A percentile compares a stretch with the other conserved stretches of the same genome.
These are phyloP conservation scores for Ochropacha duplaris DNA, from an alignment of 2,888 invertebrate genomes.

Conservation along the genomic window DNA sequence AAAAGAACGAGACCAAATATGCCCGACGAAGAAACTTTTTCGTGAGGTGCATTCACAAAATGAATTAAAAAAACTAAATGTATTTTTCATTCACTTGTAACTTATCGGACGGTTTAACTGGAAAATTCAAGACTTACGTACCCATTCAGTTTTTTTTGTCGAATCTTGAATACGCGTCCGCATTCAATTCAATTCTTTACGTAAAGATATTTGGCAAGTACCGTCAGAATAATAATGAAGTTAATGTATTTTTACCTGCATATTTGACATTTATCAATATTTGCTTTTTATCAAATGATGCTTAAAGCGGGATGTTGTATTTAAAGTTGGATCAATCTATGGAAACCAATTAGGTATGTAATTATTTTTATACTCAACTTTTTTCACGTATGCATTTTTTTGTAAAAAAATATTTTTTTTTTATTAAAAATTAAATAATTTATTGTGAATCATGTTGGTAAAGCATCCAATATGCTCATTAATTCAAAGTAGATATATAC, in stretches of 20 bases:
- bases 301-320: too few species aligned
- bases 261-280: background rate
- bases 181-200: constrained; percentile 65
- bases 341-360: too few species aligned
- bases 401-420: too few species aligned
- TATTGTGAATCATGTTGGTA: too few species aligned
- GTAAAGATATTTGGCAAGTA: constrained; percentile 34
- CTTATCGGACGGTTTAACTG: constrained; percentile 27
- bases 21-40: constrained; percentile 14
- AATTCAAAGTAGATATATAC: too few species aligned
- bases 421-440: too few species aligned
- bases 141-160: constrained; percentile 1
- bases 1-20: constrained; percentile 21
- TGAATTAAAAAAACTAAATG: constrained; percentile 44
- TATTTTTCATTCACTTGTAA: constrained; percentile 47
- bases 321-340: too few species aligned
- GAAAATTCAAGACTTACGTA: constrained; percentile 13
- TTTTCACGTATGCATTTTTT: too few species aligned
- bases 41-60: constrained; percentile 15
- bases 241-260: background rate
- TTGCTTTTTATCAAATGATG: background rate
- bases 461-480: too few species aligned
- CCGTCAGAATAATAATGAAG: constrained; percentile 19
- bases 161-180: constrained; percentile 35
- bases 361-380: too few species aligned